Evolutionary conservation across 2,888 invertebrate genomes (phyloP).

Genomic region (Ectemnius lituratus): DNA sequence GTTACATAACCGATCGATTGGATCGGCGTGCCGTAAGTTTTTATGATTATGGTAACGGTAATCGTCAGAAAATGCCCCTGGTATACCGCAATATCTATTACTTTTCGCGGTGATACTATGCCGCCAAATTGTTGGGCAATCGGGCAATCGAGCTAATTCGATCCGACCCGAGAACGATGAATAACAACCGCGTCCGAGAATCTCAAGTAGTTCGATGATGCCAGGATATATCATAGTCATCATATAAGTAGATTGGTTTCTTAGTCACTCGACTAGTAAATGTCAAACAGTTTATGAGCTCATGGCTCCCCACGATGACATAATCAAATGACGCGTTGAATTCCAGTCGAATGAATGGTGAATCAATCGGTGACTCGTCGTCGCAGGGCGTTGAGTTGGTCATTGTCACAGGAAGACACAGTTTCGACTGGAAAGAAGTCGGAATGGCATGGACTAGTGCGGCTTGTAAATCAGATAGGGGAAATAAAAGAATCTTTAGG

Average conservation of each 20-base stretch:
- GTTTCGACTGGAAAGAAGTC: not conserved
- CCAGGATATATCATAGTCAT: no score
- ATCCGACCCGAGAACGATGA: not conserved
- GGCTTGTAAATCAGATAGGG: constrained; percentile 47
- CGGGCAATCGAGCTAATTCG: not conserved
- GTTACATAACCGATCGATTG: constrained; percentile 41
- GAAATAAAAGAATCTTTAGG: constrained; percentile 58
- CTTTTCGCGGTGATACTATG: constrained; percentile 22
- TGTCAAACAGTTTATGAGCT: constrained; percentile 3
- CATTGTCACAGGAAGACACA: no score
- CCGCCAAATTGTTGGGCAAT: not conserved
- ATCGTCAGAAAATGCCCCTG: constrained; percentile 36
- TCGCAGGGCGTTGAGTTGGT: constrained; percentile 19
- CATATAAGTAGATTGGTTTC: not conserved
- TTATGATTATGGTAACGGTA: constrained; percentile 50
- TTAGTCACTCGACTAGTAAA: not conserved
- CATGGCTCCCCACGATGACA: constrained; percentile 7
- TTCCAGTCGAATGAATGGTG: constrained; percentile 17
- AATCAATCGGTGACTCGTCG: constrained; percentile 28
- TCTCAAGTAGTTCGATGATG: no score
- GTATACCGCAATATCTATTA: constrained; percentile 22
- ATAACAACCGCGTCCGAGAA: not conserved
- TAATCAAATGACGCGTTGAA: constrained; percentile 15
- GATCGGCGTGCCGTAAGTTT: constrained; percentile 45
- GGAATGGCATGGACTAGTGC: not conserved